Evolutionary conservation across 1,140 invertebrate genomes (phyloP), one percentile per base, ranked within the genome.

Genomic region (Lamellibrachia luymesi): DNA sequence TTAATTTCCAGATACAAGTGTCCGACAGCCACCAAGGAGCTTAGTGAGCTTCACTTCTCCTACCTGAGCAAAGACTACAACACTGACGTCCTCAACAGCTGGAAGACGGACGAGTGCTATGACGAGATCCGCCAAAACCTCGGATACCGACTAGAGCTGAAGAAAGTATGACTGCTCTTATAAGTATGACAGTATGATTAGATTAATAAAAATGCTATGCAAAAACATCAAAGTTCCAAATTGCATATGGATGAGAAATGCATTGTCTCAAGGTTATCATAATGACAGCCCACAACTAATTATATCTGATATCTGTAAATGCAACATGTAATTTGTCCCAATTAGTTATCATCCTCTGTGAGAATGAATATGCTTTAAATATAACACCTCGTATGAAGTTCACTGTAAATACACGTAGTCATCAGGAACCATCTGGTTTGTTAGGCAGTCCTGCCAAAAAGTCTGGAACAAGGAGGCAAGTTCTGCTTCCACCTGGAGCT

Each of bases 1-100:
- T 22, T 80, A 80, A 80, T 80, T 38, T 90, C 6, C 91, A 91
- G 91, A 50, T 51, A 91, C 91, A 50, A 50, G 91, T 91, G 91
- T 51, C 91, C 91, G 8, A 91, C 91, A n/a, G 91, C 91, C 91
- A 91, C 13, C 13, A 91, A 91, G 91, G 91, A 91, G 91, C 91
- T 91, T 2, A 51, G 49, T 51, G 91, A 91, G n/a, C 91, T 91
- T 25, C 91, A 91, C 91, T 91, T 50, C 10, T 50, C 49, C 91
- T 91, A 50, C 49, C 91, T 91, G 7, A 91, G 27, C 25, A 10
- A 91, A 22, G 49, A 50, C 49, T 91, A 91, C 91, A 91, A 91
- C 91, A 13, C 13, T 22, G 25, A 91, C n/a, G 91, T 91, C 49
- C 51, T 50, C 8, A 25, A 27, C 91, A 91, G 13, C 17, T 91